Conservation (phyloP, 2,797 vertebrate species). For the Rhinella marina region DNA sequence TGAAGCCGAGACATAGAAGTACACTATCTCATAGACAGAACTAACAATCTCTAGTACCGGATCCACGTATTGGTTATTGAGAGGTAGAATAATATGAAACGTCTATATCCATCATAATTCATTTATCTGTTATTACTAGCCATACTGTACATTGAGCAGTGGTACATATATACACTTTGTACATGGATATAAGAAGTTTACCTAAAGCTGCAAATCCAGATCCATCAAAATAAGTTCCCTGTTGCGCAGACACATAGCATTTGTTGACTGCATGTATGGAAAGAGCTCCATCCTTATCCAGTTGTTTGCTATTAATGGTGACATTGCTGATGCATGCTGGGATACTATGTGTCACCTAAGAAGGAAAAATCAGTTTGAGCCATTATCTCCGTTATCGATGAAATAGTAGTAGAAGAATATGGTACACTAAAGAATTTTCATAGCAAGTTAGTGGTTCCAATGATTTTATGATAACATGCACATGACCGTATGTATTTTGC, state of each 20-base stretch:
- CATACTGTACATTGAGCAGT: neutral
- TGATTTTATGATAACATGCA: neutral
- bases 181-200: conserved; percentile 66
- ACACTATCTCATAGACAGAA: no score
- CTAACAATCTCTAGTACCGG: no score
- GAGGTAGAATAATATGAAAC: neutral
- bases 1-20: no score
- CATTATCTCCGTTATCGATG: neutral
- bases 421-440: neutral
- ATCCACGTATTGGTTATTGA: neutral
- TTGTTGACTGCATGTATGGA: conserved; percentile 77
- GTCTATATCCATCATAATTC: neutral
- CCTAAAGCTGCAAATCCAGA: conserved; percentile 86
- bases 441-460: neutral
- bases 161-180: neutral
- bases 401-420: neutral
- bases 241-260: conserved; percentile 82
- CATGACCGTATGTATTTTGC: no score
- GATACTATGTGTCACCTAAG: conserved; percentile 85
- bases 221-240: conserved; percentile 89
- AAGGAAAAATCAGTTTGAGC: neutral
- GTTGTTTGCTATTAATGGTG: conserved; percentile 76
- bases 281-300: conserved; percentile 73
- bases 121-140: neutral
- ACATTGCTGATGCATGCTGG: conserved; percentile 83